Percentiles rank a stretch among this genome's conserved stretches.
Conservation (phyloP, 2,113 vertebrate species). For the Cebus imitator region DNA sequence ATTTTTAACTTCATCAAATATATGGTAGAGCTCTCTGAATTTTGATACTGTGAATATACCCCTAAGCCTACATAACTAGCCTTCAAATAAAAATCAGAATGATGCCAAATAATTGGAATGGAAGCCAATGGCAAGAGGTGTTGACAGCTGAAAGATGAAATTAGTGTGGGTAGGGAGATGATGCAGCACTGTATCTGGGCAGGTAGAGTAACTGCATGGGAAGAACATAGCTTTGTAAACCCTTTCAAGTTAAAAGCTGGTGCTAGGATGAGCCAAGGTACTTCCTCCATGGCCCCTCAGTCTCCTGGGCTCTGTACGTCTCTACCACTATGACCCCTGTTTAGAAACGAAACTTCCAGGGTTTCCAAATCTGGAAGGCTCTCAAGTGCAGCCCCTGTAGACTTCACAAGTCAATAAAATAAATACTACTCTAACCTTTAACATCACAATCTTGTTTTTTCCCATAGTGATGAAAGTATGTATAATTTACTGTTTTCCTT, state of each 20-base stretch:
- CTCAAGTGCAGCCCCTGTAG: background rate
- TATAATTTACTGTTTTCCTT: background rate
- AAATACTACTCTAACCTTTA: background rate
- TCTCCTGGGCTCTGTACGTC: background rate
- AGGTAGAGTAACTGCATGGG: background rate
- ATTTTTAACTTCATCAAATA: background rate
- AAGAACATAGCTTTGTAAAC: background rate
- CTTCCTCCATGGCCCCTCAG: too few relatives aligned
- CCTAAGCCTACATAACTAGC: background rate
- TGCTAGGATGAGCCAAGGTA: background rate
- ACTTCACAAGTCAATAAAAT: background rate
- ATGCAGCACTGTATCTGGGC: background rate
- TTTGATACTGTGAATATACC: background rate
- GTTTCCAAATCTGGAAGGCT: background rate
- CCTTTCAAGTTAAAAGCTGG: background rate
- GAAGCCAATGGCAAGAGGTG: background rate
- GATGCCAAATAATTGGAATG: background rate
- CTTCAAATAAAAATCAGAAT: background rate
- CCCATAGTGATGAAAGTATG: background rate
- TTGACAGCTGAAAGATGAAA: background rate
- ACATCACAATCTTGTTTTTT: background rate
- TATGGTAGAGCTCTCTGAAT: background rate
- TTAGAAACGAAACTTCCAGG: fast-evolving
- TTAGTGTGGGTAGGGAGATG: too few relatives aligned
- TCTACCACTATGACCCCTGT: too few relatives aligned